Conservation (phyloP, 30 jellyfish, hydroid and myxozoan genomes). For the Aurelia aurita region DNA sequence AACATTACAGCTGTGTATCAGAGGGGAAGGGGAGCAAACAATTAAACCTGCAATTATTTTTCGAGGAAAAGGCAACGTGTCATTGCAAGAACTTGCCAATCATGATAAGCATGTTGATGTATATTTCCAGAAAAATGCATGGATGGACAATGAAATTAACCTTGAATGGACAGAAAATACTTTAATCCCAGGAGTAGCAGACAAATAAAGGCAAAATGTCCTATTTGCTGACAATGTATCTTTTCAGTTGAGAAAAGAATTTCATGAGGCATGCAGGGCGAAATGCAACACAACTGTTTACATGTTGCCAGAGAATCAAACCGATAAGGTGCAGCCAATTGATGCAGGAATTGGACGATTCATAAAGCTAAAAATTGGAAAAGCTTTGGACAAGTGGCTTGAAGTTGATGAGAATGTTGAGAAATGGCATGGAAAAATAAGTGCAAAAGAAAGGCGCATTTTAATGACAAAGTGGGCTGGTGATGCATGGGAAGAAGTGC, state of each 20-base stretch:
- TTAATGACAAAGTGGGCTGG: constrained; percentile 55
- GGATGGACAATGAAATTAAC: constrained; percentile 21
- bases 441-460: constrained; percentile 21
- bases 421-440: constrained; percentile 51
- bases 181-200: constrained; percentile 28
- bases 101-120: constrained; percentile 30
- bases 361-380: constrained; percentile 32
- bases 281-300: constrained; percentile 33
- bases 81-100: constrained; percentile 7
- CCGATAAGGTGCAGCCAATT: constrained; percentile 44
- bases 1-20: constrained; percentile 50
- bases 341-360: constrained; percentile 55
- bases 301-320: constrained; percentile 29
- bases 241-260: constrained; percentile 15
- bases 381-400: constrained; percentile 47
- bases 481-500: constrained; percentile 10
- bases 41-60: constrained; percentile 28
- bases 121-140: too few species aligned
- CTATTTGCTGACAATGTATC: constrained; percentile 63
- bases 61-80: constrained; percentile 35
- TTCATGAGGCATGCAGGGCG: constrained; percentile 46
- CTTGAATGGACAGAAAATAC: constrained; percentile 20
- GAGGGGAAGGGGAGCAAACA: constrained; percentile 31
- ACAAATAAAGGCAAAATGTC: constrained; percentile 7
- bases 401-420: constrained; percentile 29